phyloP scores from a whole-genome alignment of 2,113 vertebrate genomes.

The Syngnathus floridae region DNA sequence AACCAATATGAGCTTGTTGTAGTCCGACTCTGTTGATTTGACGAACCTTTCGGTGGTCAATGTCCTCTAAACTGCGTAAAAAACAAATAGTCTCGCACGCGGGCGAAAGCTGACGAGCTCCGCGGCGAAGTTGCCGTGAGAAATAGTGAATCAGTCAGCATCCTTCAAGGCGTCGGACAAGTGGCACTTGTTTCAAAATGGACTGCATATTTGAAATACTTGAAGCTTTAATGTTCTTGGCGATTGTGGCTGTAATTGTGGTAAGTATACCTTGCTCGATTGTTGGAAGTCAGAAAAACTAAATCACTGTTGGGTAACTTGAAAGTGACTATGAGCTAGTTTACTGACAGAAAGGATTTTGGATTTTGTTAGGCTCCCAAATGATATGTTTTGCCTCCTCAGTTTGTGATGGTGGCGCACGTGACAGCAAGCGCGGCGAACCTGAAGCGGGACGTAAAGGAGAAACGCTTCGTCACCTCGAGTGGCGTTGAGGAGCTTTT shows the following conservation, averaged over 20 bases:
- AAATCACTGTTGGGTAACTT: too few species aligned
- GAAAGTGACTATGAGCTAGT: too few species aligned
- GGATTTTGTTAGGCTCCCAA: too few species aligned
- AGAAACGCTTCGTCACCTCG: conserved; percentile 76
- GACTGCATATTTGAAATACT: conserved; percentile 58
- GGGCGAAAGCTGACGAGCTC: conserved; percentile 19
- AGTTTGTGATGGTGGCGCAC: conserved; percentile 78
- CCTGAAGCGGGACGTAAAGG: conserved; percentile 68
- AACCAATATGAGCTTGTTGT: not conserved
- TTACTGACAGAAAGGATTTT: too few species aligned
- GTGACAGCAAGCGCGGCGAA: conserved; percentile 76
- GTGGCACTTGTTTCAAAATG: conserved; percentile 37
- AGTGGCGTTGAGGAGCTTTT: conserved; percentile 69
- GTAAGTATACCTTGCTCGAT: conserved; percentile 38
- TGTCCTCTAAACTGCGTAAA: not conserved
- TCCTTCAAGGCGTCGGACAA: too few species aligned
- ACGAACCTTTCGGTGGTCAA: not conserved
- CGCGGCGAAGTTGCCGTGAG: conserved; percentile 11
- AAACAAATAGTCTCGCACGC: not conserved
- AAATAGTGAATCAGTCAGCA: not conserved
- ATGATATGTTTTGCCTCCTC: not conserved
- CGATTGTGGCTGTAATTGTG: conserved; percentile 49
- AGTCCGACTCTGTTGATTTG: not conserved
- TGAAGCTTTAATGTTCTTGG: conserved; percentile 46
- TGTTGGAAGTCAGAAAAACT: too few species aligned